Conservation (phyloP, 1,140 invertebrate genomes). For the Globodera ellingtonae region DNA sequence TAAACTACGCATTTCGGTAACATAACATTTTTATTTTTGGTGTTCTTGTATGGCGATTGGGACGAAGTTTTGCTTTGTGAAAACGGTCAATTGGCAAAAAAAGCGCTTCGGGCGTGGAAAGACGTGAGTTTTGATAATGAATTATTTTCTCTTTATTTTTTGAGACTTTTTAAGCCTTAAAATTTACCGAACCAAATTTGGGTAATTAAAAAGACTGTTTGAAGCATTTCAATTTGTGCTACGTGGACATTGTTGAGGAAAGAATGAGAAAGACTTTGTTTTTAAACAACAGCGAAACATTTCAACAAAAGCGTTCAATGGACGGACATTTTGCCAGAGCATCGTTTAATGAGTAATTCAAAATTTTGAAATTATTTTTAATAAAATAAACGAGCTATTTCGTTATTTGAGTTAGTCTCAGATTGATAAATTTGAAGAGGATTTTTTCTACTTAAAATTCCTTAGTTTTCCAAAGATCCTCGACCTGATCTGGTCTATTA, state of each 20-base stretch:
- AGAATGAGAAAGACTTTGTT: slow-evolving; percentile 7
- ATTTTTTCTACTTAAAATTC: too few relatives aligned
- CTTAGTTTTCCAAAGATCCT: too few relatives aligned
- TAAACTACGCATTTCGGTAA: too few relatives aligned
- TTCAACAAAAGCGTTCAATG: slow-evolving; percentile 15
- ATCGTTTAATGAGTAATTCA: slow-evolving; percentile 9
- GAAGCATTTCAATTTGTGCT: slow-evolving; percentile 19
- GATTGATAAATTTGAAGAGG: too few relatives aligned
- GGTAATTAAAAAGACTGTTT: slow-evolving; percentile 8
- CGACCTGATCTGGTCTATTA: too few relatives aligned
- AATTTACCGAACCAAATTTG: too few relatives aligned
- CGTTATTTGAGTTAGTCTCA: too few relatives aligned
- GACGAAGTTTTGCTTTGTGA: neutral
- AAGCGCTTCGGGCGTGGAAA: neutral
- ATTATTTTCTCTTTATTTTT: neutral
- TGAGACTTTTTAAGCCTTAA: too few relatives aligned
- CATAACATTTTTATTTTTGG: neutral
- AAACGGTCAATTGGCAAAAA: neutral
- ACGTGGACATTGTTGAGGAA: slow-evolving; percentile 22
- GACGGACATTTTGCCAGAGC: slow-evolving; percentile 22
- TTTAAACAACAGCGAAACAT: slow-evolving; percentile 7
- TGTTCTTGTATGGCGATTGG: slow-evolving; percentile 22
- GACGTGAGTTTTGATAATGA: neutral
- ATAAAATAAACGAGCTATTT: too few relatives aligned
- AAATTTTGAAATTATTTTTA: too few relatives aligned